phyloP scores from a whole-genome alignment of 2,113 vertebrate species.

The Chloropsis cyanopogon region DNA sequence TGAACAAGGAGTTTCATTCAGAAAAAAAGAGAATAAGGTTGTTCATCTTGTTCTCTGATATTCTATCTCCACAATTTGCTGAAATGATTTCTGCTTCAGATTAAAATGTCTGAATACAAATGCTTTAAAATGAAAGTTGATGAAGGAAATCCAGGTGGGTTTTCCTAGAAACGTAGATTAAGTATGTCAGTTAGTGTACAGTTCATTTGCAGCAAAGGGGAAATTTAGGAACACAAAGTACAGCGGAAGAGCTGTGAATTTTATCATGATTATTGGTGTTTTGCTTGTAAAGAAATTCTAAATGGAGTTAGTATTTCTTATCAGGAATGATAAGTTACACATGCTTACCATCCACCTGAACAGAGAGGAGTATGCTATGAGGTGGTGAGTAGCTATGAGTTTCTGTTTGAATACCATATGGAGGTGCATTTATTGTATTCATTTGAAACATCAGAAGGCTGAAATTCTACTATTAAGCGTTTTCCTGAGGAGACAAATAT shows the following conservation, averaged over 20 bases:
- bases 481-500: neutral
- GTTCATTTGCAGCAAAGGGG: neutral
- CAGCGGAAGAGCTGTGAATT: neutral
- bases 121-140: neutral
- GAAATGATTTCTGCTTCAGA: neutral
- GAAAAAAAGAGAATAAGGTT: neutral
- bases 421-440: neutral
- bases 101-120: neutral
- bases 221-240: neutral
- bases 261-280: neutral
- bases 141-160: neutral
- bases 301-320: neutral
- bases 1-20: neutral
- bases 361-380: neutral
- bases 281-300: neutral
- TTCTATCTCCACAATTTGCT: neutral
- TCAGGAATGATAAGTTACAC: neutral
- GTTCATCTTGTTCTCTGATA: neutral
- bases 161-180: neutral
- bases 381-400: neutral
- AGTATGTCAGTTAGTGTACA: neutral
- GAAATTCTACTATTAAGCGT: neutral
- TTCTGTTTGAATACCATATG: neutral
- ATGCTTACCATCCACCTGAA: neutral
- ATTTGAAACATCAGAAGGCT: neutral